Base-by-base conservation (phyloP, 2,888 invertebrate genomes). In the Brachynemurus nebulosus region DNA sequence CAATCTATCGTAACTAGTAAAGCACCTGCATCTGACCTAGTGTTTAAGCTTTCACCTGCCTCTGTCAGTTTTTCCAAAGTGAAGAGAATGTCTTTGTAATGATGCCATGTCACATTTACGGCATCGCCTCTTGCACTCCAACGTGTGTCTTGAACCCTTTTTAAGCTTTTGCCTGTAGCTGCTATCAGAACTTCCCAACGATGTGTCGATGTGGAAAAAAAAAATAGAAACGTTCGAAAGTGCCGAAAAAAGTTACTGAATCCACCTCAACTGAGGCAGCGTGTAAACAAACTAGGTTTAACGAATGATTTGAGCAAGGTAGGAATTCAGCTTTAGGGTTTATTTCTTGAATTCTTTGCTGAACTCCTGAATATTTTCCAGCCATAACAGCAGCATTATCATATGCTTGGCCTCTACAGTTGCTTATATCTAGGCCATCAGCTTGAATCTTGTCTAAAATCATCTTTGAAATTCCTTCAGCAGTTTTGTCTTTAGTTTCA, bases 341-440 rank as follows among this genome's bases (percentile, higher is more conserved):
- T 36, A 52, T 47, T 43, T 52, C 46, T 47, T 48, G 47, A 21
- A 51, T 52, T 38, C 48, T 37, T 27, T 40, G 46, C 39, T 51
- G 48, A 12, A 51, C 45, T 36, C 48, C 47, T 12, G 30, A 48
- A 27, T 50, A 46, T 12, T 23, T 46, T 46, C 52, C 52, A 37
- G 50, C 48, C 49, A 52, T 52, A 6, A 40, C 39, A 35, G 52
- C 52, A 49, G 51, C 53, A 47, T 53, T 55, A 47, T 54, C 53
- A 42, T 55, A 53, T 40, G 49, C 54, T 49, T 53, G 53, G 8
- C 51, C 52, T 52, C 52, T 51, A 45, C 51, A 55, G 42, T 55
- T 50, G 19, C 38, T 46, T 34, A 54, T 53, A 44, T 54, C 53
- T 14, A 52, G 44, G 7, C 51, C 52, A 41, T 51, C 50, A 45